Percentiles rank a stretch among this genome's conserved stretches.
phyloP scores from a whole-genome alignment of 1,140 invertebrate species.

The Harpegnathos saltator region DNA sequence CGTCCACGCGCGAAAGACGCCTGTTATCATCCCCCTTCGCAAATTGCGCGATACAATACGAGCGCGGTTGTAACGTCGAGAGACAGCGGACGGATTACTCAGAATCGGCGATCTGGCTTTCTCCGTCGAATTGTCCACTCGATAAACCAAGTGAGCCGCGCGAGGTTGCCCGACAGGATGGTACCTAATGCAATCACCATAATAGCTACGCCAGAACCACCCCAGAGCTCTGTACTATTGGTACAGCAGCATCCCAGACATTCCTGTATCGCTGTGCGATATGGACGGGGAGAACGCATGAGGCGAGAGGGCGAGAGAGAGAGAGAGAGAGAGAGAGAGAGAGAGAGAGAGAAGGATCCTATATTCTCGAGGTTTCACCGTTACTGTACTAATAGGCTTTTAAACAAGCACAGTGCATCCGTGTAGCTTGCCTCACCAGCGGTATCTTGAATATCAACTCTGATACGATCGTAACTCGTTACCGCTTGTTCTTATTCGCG shows the following conservation, averaged over 20 bases:
- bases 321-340: slow-evolving; percentile 8
- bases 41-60: slow-evolving; percentile 32
- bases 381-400: slow-evolving; percentile 67
- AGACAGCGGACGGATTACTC: slow-evolving; percentile 54
- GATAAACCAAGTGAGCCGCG: slow-evolving; percentile 64
- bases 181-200: slow-evolving; percentile 76
- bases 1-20: slow-evolving; percentile 34
- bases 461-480: neutral
- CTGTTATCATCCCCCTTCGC: slow-evolving; percentile 40
- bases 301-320: slow-evolving; percentile 14
- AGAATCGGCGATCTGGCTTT: slow-evolving; percentile 60
- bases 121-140: slow-evolving; percentile 67
- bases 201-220: slow-evolving; percentile 69
- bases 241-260: slow-evolving; percentile 70
- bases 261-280: slow-evolving; percentile 73
- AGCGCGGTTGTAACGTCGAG: slow-evolving; percentile 20
- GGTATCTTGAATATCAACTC: slow-evolving; percentile 25
- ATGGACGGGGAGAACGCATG: slow-evolving; percentile 24
- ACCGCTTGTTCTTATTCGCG: neutral
- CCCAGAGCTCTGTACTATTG: slow-evolving; percentile 63
- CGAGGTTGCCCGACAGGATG: slow-evolving; percentile 60
- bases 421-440: slow-evolving; percentile 41
- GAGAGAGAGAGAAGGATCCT: slow-evolving; percentile 8
- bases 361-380: slow-evolving; percentile 60
- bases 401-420: slow-evolving; percentile 61